phyloP scores from a whole-genome alignment of 2,797 vertebrate species.

The Coregonus sp. region DNA sequence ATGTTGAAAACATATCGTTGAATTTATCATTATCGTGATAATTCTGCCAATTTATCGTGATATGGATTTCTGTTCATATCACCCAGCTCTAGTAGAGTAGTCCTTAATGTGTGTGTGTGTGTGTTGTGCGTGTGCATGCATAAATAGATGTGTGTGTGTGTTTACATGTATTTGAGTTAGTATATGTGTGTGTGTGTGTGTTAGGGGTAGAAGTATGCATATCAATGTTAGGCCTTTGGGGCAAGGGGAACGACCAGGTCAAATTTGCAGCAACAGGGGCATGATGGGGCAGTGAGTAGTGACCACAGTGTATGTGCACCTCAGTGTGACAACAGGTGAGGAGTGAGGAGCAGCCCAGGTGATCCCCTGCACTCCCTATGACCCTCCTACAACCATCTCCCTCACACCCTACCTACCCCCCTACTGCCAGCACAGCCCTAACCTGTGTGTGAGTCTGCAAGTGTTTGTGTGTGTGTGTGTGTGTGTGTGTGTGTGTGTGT shows the following conservation, averaged over 20 bases:
- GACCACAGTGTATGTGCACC: background rate
- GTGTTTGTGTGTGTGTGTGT: background rate
- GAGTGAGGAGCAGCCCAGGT: conserved; percentile 34
- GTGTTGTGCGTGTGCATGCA: background rate
- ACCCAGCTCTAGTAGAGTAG: too few relatives aligned
- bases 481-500: background rate
- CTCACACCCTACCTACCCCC: background rate
- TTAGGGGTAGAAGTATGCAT: background rate
- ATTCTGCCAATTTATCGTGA: too few relatives aligned
- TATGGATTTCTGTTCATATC: too few relatives aligned
- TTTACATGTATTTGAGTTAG: background rate
- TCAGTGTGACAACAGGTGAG: conserved; percentile 23
- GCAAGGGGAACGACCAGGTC: background rate
- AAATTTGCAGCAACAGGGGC: background rate
- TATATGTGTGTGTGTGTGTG: background rate
- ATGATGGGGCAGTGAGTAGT: background rate
- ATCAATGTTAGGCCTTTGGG: background rate
- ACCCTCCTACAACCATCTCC: background rate
- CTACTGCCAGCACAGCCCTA: background rate
- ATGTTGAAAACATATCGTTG: too few relatives aligned
- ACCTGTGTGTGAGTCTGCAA: background rate
- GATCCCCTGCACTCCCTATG: conserved; percentile 21
- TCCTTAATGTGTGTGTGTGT: conserved; percentile 4
- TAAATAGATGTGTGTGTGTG: background rate
- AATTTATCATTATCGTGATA: too few relatives aligned